Evolutionary conservation across 2,888 invertebrate genomes (phyloP).

Genomic region (Diarsia rubi): DNA sequence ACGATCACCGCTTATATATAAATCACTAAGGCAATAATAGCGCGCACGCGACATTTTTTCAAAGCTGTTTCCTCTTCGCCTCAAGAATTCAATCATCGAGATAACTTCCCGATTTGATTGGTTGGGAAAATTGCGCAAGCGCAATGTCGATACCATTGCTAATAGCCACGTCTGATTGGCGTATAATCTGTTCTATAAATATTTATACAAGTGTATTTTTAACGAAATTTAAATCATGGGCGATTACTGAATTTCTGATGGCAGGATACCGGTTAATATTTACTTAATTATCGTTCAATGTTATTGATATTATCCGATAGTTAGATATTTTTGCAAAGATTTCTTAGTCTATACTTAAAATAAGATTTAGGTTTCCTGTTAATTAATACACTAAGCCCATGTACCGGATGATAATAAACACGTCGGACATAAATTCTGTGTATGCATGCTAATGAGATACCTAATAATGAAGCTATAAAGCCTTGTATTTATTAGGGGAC

Average conservation of each 20-base stretch:
- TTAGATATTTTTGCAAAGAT: conserved; percentile 9
- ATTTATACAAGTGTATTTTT: conserved; percentile 7
- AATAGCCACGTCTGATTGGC: conserved; percentile 32
- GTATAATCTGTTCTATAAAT: conserved; percentile 36
- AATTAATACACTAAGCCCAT: background rate
- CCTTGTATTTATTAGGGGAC: background rate
- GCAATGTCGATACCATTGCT: conserved; percentile 47
- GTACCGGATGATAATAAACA: conserved; percentile 27
- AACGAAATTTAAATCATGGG: background rate
- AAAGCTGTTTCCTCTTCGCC: conserved; percentile 36
- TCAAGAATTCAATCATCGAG: conserved; percentile 68
- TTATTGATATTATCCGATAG: conserved; percentile 10
- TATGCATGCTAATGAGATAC: background rate
- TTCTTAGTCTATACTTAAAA: background rate
- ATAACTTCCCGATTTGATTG: conserved; percentile 68
- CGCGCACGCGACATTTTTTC: conserved; percentile 28
- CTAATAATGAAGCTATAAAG: background rate
- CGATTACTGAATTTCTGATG: conserved; percentile 7
- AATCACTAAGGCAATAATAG: conserved; percentile 9
- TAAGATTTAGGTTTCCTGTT: conserved; percentile 33
- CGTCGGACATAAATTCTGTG: background rate
- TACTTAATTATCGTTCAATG: conserved; percentile 6
- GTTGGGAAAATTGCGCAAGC: conserved; percentile 66
- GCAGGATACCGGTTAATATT: conserved; percentile 25
- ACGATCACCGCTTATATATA: background rate